Evolutionary conservation across 1,140 invertebrate genomes (phyloP).

Genomic region (Dendrolimus kikuchii): DNA sequence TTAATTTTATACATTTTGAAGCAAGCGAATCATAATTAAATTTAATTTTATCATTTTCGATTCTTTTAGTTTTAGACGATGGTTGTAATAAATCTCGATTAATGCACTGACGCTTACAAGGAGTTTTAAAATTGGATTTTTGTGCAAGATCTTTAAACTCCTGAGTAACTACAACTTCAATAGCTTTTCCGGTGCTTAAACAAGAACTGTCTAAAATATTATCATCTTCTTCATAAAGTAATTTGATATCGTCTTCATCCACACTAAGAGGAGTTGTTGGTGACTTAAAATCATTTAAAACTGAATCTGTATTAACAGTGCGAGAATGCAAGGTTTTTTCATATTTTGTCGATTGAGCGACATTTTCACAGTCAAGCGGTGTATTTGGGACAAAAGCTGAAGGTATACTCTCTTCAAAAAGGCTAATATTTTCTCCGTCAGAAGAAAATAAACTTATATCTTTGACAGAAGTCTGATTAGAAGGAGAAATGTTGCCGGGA

Average conservation of each 20-base stretch:
- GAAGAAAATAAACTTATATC: constrained; percentile 58
- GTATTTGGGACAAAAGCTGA: constrained; percentile 44
- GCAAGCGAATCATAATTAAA: neutral
- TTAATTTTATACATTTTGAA: neutral
- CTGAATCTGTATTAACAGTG: constrained; percentile 39
- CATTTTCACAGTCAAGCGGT: constrained; percentile 26
- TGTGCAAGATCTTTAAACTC: constrained; percentile 17
- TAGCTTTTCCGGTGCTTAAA: constrained; percentile 20
- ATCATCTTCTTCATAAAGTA: constrained; percentile 50
- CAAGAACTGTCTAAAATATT: constrained; percentile 1
- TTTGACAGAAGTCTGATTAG: constrained; percentile 28
- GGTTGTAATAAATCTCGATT: constrained; percentile 21
- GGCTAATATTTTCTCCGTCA: constrained; percentile 53
- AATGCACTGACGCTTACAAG: constrained; percentile 31
- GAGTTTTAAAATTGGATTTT: constrained; percentile 31
- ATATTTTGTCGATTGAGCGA: constrained; percentile 8
- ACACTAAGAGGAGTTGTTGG: constrained; percentile 34
- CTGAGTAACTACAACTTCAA: constrained; percentile 33
- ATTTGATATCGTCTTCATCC: constrained; percentile 45
- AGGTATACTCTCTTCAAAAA: constrained; percentile 71
- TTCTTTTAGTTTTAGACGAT: constrained; percentile 30
- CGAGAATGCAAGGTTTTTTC: constrained; percentile 18
- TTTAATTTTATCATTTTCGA: constrained; percentile 1
- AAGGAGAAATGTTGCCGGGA: constrained; percentile 12
- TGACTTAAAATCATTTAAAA: constrained; percentile 53